These are phyloP conservation scores for Margarornis squamiger DNA, from an alignment of 2,797 vertebrate genomes.

Conservation along the genomic window DNA sequence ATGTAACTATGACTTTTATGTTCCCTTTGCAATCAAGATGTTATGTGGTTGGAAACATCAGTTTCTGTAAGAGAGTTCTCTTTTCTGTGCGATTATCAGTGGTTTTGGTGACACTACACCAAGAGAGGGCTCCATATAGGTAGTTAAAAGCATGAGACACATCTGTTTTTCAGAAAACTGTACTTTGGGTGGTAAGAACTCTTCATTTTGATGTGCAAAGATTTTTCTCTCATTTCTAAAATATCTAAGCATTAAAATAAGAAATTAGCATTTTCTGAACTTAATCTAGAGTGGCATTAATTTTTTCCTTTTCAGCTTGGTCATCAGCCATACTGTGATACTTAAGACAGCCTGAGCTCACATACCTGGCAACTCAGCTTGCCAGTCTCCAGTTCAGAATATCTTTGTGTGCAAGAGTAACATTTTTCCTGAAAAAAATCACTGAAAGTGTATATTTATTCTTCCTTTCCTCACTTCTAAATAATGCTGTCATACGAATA, in stretches of 20 bases:
- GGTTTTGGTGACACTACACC: not conserved
- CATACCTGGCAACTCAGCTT: not conserved
- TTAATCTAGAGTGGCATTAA: fast-evolving
- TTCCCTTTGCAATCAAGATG: not conserved
- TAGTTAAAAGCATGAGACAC: not conserved
- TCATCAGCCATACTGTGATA: not conserved
- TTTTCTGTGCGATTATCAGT: not conserved
- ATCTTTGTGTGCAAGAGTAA: not conserved
- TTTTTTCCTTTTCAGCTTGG: not conserved
- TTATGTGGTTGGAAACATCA: not conserved
- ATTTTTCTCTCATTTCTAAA: not conserved
- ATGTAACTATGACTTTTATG: not conserved
- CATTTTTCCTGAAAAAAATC: not conserved
- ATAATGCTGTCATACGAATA: not conserved
- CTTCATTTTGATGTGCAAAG: not conserved
- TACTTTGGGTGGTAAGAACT: not conserved
- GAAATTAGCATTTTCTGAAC: not conserved
- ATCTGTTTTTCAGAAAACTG: not conserved
- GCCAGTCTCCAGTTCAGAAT: not conserved
- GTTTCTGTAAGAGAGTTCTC: not conserved
- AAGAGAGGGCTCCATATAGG: not conserved
- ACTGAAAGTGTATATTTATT: not conserved
- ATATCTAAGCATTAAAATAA: not conserved
- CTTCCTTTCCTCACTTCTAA: not conserved
- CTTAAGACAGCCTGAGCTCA: not conserved